Evolutionary conservation across 1,140 invertebrate genomes (phyloP).

Genomic region (Diorhabda carinulata): DNA sequence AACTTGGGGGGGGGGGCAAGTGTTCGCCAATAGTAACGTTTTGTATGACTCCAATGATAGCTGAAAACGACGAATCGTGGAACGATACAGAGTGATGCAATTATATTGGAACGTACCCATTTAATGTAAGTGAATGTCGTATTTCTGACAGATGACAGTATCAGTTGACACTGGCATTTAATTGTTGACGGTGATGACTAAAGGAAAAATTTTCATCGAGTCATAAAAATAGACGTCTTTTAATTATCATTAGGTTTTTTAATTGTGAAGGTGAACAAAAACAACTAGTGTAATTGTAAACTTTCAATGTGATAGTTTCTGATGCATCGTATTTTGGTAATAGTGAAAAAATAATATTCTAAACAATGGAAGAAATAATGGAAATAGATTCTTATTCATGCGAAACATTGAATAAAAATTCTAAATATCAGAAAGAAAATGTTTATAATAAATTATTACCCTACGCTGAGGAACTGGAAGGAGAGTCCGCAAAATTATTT

Average conservation of each 20-base stretch:
- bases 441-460: constrained; percentile 64
- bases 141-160: too few relatives aligned
- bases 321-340: not conserved
- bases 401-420: not conserved
- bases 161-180: not conserved
- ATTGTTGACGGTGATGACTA: constrained; percentile 6
- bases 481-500: constrained; percentile 59
- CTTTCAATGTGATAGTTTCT: not conserved
- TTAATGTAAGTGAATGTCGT: too few relatives aligned
- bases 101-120: too few relatives aligned
- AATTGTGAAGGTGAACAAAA: constrained; percentile 1
- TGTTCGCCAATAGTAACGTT: too few relatives aligned
- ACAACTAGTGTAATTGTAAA: not conserved
- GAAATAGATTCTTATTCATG: not conserved
- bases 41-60: too few relatives aligned
- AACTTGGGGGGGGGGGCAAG: too few relatives aligned
- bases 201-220: not conserved
- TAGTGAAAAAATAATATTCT: not conserved
- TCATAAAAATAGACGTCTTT: constrained; percentile 6
- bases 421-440: constrained; percentile 56
- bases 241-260: not conserved
- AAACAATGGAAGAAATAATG: constrained; percentile 5
- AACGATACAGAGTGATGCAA: too few relatives aligned
- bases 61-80: too few relatives aligned
- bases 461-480: constrained; percentile 61